A percentile compares a stretch with the other conserved stretches of the same genome.
phyloP scores from a whole-genome alignment of 2,888 invertebrate genomes.

The Axea sp. region DNA sequence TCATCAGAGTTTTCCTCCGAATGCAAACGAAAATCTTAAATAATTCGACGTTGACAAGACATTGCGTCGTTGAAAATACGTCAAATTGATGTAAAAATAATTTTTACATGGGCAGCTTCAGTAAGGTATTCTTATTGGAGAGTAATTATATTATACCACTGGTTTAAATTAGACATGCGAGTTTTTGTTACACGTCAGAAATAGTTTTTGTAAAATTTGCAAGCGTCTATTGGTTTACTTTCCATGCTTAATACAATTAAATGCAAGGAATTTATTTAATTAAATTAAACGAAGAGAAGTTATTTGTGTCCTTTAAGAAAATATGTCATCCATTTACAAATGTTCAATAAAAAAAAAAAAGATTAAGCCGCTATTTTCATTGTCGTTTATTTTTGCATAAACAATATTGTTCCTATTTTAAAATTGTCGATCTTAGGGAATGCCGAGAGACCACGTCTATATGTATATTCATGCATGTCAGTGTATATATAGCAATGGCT shows the following conservation, averaged over 20 bases:
- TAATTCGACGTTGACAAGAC: conserved; percentile 14
- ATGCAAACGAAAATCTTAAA: neutral
- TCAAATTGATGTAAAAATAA: conserved; percentile 12
- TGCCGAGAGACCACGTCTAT: conserved; percentile 24
- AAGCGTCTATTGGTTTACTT: conserved; percentile 24
- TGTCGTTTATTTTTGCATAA: conserved; percentile 35
- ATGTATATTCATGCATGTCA: conserved; percentile 35
- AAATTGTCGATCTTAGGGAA: conserved; percentile 38
- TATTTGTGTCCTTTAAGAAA: no score
- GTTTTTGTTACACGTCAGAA: conserved; percentile 8
- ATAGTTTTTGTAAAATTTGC: conserved; percentile 8
- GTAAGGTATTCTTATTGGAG: conserved; percentile 3
- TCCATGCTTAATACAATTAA: conserved; percentile 17
- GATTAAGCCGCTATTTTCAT: no score
- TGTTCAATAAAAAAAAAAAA: no score
- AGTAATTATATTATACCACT: conserved; percentile 17
- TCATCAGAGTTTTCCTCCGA: neutral
- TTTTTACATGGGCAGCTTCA: conserved; percentile 2
- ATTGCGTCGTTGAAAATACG: conserved; percentile 6
- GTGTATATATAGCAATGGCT: conserved; percentile 48
- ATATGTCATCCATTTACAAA: no score
- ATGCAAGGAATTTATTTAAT: no score
- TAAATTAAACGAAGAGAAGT: no score
- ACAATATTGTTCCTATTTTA: conserved; percentile 37
- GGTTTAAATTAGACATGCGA: conserved; percentile 6